Evolutionary conservation across 2,113 vertebrate genomes (phyloP).

Genomic region (Chelonoidis abingdonii): DNA sequence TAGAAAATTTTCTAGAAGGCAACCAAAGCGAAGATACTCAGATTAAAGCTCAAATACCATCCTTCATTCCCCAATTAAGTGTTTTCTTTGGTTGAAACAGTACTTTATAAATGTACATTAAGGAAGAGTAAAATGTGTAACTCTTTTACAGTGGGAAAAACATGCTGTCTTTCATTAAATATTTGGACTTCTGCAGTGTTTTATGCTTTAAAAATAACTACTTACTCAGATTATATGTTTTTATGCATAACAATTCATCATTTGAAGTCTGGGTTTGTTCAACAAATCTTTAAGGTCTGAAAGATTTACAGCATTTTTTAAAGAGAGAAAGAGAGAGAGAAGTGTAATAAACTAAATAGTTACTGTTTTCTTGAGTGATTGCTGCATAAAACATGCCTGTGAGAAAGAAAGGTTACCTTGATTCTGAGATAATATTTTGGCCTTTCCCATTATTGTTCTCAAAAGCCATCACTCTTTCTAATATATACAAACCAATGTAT

Average conservation of each 20-base stretch:
- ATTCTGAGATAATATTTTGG: constrained; percentile 19
- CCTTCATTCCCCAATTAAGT: not conserved
- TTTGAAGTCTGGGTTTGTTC: not conserved
- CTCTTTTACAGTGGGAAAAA: not conserved
- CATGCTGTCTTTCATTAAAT: not conserved
- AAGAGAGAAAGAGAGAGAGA: not conserved
- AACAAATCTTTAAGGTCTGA: not conserved
- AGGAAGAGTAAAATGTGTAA: not conserved
- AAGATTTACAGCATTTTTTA: not conserved
- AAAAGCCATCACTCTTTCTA: not conserved
- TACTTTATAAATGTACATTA: not conserved
- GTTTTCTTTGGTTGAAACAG: not conserved
- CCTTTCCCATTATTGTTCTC: not conserved
- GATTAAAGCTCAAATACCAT: not conserved
- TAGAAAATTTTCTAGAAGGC: not conserved
- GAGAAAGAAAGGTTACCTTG: not conserved
- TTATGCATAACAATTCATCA: not conserved
- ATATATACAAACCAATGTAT: fast-evolving
- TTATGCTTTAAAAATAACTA: not conserved
- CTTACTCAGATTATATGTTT: not conserved
- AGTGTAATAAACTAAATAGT: not conserved
- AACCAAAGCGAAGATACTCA: not conserved
- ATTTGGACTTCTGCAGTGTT: not conserved
- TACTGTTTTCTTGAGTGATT: not conserved
- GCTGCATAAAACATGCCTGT: not conserved